Evolutionary conservation across 2,888 invertebrate species (phyloP).

Genomic region (Sturmia bella): DNA sequence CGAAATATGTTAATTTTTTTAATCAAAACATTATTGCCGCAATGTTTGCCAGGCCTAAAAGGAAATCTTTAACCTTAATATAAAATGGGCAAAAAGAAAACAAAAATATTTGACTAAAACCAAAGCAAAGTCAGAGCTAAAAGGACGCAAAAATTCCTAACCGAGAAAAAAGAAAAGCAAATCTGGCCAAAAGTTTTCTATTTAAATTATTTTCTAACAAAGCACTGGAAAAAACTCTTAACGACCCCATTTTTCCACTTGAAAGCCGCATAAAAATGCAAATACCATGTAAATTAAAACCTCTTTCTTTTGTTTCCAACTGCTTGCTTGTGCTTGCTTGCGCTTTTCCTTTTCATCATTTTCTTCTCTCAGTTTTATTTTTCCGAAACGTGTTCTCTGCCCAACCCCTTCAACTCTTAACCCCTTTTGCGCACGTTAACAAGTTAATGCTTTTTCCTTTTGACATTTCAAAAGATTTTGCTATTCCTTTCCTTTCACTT

Average conservation of each 20-base stretch:
- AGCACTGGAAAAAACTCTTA: conserved; percentile 11
- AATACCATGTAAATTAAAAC: conserved; percentile 54
- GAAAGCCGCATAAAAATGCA: conserved; percentile 56
- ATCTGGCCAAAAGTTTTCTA: conserved; percentile 26
- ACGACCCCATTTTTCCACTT: conserved; percentile 56
- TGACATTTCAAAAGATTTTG: conserved; percentile 34
- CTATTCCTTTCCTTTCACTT: conserved; percentile 1
- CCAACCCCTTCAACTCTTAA: neutral
- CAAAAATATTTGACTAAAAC: conserved; percentile 6
- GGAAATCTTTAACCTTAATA: neutral
- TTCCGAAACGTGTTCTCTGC: neutral
- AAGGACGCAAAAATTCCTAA: neutral
- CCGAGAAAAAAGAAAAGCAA: conserved; percentile 1
- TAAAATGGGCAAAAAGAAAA: conserved; percentile 32
- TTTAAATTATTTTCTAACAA: neutral
- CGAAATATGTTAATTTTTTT: neutral
- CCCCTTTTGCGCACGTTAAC: conserved; percentile 10
- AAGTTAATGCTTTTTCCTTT: conserved; percentile 13
- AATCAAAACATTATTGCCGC: neutral
- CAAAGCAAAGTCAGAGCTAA: neutral
- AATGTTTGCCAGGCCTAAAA: neutral
- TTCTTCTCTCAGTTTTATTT: neutral
- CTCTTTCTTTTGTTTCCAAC: conserved; percentile 39
- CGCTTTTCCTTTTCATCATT: neutral
- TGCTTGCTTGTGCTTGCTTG: conserved; percentile 1